phyloP scores from a whole-genome alignment of 1,140 invertebrate species.

The Leptinotarsa texana region DNA sequence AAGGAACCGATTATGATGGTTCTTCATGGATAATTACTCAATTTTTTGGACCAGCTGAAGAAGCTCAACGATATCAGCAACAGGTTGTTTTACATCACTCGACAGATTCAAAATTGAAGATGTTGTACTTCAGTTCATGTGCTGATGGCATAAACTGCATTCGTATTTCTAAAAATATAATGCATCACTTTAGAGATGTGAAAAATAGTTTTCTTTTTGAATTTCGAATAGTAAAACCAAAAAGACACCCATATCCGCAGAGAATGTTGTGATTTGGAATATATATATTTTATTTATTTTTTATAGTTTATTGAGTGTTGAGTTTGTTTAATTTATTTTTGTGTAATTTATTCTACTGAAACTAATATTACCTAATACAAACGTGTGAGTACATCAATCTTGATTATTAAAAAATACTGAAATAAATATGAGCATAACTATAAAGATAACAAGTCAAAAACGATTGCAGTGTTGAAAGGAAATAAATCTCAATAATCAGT shows the following conservation, averaged over 20 bases:
- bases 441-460: no score
- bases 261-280: constrained; percentile 34
- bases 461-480: no score
- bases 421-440: no score
- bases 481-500: no score
- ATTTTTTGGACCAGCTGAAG: constrained; percentile 47
- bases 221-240: constrained; percentile 45
- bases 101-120: constrained; percentile 47
- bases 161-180: constrained; percentile 47
- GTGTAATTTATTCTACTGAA: no score
- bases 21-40: constrained; percentile 47
- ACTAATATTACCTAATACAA: no score
- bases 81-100: constrained; percentile 49
- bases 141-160: constrained; percentile 47
- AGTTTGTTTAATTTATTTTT: no score
- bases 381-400: no score
- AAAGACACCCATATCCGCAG: constrained; percentile 44
- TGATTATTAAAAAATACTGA: no score
- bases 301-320: not conserved
- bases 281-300: constrained; percentile 6
- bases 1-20: constrained; percentile 48
- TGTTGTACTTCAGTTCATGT: constrained; percentile 46
- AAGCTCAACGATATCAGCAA: constrained; percentile 47
- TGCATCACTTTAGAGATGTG: constrained; percentile 47
- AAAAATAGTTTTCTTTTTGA: constrained; percentile 49